Evolutionary conservation across 2,113 vertebrate species (phyloP), one percentile per base, ranked within the genome.

Genomic region (Oryzias javanicus): DNA sequence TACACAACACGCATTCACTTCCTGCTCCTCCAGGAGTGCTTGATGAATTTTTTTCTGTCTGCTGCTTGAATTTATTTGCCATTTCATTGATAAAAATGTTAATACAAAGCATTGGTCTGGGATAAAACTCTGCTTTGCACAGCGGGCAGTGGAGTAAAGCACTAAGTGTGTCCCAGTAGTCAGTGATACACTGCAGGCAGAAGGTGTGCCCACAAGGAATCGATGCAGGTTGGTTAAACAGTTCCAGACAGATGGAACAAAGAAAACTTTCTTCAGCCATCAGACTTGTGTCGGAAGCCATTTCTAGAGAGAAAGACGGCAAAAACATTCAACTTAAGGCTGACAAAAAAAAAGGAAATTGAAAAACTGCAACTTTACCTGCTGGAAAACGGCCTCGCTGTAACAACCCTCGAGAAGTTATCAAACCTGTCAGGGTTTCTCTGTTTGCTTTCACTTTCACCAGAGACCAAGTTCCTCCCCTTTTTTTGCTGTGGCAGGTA

Each of bases 171-270:
- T 50, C 35, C 81, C 83, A 86, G 65, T 74, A 53, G 1, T 8
- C 0, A 40, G 47, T 46, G 40, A 88, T 79, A 27, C 79, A 82
- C 1, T 55, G 20, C 1, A 68, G 19, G 49, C 81, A 87, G 65
- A 85, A 84, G 57, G 65, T 84, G 70, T 87, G 79, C 0, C 83
- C 79, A 49, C 79, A 85, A 40, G 70, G 62, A 53, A 79, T 74
- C 0, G 83, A 29, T 14, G 52, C 70, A 4, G 86, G 81, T 18
- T 77, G 50, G 14, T 19, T 79, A 64, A 83, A 86, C 20, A 82
- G 60, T 8, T 42, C 42, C 64, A 77, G 57, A 63, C 81, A 86
- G 66, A 88, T 72, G 14, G 79, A 67, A 35, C 83, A 84, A n/a
- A 13, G 24, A 5, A 79, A 78, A 22, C 58, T 59, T 0, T 69